Percentiles rank a stretch among this genome's conserved stretches.
These are phyloP conservation scores for Halictus rubicundus DNA, from an alignment of 1,140 invertebrate species.

Conservation along the genomic window DNA sequence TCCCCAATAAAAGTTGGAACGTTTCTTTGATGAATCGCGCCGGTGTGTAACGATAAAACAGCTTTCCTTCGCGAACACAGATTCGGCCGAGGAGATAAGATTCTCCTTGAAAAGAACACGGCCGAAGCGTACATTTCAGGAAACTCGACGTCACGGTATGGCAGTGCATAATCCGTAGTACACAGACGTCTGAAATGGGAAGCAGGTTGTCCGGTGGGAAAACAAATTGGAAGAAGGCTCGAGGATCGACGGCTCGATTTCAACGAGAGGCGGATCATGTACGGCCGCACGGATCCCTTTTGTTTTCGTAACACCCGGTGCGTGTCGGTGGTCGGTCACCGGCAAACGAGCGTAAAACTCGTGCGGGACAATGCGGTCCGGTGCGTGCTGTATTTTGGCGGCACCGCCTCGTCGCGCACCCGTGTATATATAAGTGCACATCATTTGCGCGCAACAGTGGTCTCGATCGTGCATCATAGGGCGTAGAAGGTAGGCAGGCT, in stretches of 20 bases:
- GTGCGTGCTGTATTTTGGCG: constrained; percentile 52
- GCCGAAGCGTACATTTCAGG: too few relatives aligned
- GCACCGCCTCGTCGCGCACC: constrained; percentile 36
- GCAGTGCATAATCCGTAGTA: too few relatives aligned
- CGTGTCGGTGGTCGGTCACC: constrained; percentile 56
- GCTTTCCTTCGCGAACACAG: too few relatives aligned
- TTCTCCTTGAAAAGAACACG: too few relatives aligned
- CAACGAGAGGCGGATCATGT: constrained; percentile 14
- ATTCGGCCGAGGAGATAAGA: too few relatives aligned
- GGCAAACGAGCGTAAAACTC: constrained; percentile 69
- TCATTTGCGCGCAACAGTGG: constrained; percentile 59
- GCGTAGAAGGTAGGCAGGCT: constrained; percentile 39
- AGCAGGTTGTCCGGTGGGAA: background rate
- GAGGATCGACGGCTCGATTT: constrained; percentile 6
- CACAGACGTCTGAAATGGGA: background rate
- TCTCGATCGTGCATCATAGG: constrained; percentile 50
- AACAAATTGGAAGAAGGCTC: background rate
- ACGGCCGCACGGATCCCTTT: constrained; percentile 21
- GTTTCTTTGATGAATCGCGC: too few relatives aligned
- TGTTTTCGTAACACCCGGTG: constrained; percentile 57
- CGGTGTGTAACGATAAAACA: too few relatives aligned
- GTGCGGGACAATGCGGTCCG: constrained; percentile 56
- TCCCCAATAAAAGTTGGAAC: too few relatives aligned
- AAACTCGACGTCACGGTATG: too few relatives aligned
- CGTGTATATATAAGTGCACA: constrained; percentile 50